phyloP scores from a whole-genome alignment of 2,113 vertebrate genomes.

The Gallinago paraguaiae region DNA sequence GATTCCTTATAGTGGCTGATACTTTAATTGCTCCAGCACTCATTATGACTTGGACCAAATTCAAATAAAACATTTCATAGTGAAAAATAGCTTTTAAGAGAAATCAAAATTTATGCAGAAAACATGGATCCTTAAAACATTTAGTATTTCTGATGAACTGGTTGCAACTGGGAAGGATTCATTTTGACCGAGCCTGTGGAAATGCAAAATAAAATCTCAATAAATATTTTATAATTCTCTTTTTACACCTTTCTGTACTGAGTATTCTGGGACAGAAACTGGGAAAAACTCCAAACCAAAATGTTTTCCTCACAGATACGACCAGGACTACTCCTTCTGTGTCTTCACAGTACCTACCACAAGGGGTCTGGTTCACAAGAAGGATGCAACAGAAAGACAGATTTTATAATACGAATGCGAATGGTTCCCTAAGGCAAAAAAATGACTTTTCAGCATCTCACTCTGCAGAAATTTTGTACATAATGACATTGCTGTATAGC shows the following conservation, averaged over 20 bases:
- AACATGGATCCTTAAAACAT: neutral
- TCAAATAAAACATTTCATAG: slow-evolving; percentile 31
- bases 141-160: neutral
- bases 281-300: neutral
- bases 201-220: neutral
- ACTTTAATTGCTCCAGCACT: slow-evolving; percentile 49
- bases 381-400: neutral
- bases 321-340: neutral
- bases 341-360: neutral
- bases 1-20: slow-evolving; percentile 19
- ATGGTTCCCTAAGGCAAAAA: neutral
- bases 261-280: neutral
- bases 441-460: neutral
- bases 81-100: neutral
- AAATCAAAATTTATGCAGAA: neutral
- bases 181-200: neutral
- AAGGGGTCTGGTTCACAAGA: neutral
- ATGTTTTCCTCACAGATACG: neutral
- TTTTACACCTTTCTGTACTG: neutral
- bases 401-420: neutral
- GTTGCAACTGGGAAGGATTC: neutral
- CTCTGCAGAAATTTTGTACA: neutral
- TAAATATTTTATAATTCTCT: neutral
- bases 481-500: neutral
- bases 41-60: slow-evolving; percentile 32